Conservation (phyloP, 2,888 invertebrate species). For the Lepidocyrtoides sp. region DNA sequence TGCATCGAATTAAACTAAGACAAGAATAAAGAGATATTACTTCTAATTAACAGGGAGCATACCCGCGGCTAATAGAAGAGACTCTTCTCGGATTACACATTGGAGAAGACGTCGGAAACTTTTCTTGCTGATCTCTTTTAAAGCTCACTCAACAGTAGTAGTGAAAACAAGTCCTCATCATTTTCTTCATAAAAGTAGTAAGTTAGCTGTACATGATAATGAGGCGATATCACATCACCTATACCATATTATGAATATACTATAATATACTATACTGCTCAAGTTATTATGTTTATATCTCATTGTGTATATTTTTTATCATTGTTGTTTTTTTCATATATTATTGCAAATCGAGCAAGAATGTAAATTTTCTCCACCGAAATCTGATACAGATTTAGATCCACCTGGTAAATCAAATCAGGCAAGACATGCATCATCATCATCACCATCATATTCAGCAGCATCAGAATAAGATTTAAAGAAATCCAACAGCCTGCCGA, state of each 20-base stretch:
- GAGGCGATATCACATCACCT: background rate
- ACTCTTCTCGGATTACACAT: conserved; percentile 58
- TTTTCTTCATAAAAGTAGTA: background rate
- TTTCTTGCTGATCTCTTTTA: background rate
- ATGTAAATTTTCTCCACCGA: conserved; percentile 68
- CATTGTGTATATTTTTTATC: background rate
- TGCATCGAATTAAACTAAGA: background rate
- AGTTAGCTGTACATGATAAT: conserved; percentile 55
- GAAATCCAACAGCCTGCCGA: conserved; percentile 6
- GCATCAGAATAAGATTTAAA: conserved; percentile 26
- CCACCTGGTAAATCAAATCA: conserved; percentile 74
- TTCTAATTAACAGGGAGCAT: conserved; percentile 64
- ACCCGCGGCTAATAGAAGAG: conserved; percentile 53
- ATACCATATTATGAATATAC: background rate
- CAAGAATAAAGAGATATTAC: conserved; percentile 64
- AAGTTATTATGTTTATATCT: background rate
- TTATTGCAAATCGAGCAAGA: conserved; percentile 68
- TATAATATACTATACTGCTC: background rate
- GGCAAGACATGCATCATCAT: conserved; percentile 51
- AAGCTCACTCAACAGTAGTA: background rate
- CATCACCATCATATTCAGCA: background rate
- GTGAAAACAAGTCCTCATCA: conserved; percentile 51
- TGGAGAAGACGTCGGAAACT: conserved; percentile 3
- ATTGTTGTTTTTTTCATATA: background rate
- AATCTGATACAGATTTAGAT: conserved; percentile 76